Evolutionary conservation across 2,113 vertebrate genomes (phyloP).

Genomic region (Mus spicilegus): DNA sequence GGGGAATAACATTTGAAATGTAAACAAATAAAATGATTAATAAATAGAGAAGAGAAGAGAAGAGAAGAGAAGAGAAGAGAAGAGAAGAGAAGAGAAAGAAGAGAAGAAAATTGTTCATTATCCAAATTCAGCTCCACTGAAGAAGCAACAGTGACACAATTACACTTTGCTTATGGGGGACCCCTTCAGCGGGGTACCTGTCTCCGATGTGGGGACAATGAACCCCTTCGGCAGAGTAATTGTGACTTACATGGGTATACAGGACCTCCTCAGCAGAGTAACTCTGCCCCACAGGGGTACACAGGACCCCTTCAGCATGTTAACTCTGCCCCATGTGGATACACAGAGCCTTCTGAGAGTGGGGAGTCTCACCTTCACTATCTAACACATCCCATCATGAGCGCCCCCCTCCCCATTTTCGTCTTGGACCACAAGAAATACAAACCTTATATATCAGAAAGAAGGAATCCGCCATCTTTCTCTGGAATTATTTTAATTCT

Average conservation of each 20-base stretch:
- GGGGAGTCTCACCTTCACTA: not conserved
- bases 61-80: no score
- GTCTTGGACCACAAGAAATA: not conserved
- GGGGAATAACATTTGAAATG: no score
- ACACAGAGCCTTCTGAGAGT: not conserved
- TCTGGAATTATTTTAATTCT: not conserved
- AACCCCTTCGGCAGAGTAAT: not conserved
- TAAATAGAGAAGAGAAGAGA: no score
- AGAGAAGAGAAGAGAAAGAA: no score
- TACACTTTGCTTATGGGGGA: not conserved
- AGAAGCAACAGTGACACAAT: not conserved
- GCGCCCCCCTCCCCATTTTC: not conserved
- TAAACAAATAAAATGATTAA: no score
- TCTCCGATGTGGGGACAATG: rapidly evolving
- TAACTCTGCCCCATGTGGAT: not conserved
- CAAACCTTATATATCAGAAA: not conserved
- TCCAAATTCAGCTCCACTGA: no score
- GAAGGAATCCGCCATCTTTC: constrained; percentile 48
- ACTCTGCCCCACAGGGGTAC: no score
- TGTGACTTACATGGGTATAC: not conserved
- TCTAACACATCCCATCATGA: not conserved
- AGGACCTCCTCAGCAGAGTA: no score
- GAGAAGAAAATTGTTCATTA: no score
- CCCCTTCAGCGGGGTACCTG: no score
- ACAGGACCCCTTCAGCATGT: no score